Evolutionary conservation across 1,140 invertebrate species (phyloP), one percentile per base, ranked within the genome.

Genomic region (Ladona fulva): DNA sequence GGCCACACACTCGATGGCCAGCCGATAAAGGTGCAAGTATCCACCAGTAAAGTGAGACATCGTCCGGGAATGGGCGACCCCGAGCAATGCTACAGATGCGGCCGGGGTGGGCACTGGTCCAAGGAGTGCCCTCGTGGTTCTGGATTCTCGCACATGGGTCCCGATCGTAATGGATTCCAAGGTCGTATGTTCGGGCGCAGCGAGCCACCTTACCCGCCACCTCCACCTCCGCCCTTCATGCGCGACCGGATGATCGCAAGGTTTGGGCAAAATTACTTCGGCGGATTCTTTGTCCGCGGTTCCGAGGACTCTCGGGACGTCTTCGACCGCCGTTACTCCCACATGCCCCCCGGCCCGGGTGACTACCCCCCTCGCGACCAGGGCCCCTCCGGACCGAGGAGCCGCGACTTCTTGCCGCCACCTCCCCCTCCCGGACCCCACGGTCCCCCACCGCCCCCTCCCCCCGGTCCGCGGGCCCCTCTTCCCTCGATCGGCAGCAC

Each of bases 11-110:
- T 94, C 77, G 93, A 95, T 85, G 93, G 93, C 42, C 92, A 94
- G 84, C 92, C 93, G 52, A 93, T 95, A 89, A 95, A 95, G 87
- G 94, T 95, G 78, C 92, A 97, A 87, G 88, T 96, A 76, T 96
- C 95, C 73, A 95, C 94, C 76, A 95, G 94, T 85, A 92, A 94
- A 84, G 95, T 97, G 10, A 88, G 95, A 80, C 95, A 95, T 84
- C 92, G 94, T 84, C 95, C 95, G 80, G 95, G 95, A 80, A 97
- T 97, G 95, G 95, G 95, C 81, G 94, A 96, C 86, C 94, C 95
- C 83, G 95, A 95, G 84, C 94, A 95, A 84, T 97, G 95, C 87
- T 97, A 96, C 87, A 90, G 81, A 85, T 97, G 95, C 89, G 95
- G 95, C 78, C 90, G 93, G 84, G 93, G 93, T 82, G 95, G 95